Base-by-base conservation (phyloP, 2,113 vertebrate species). In the Nannospalax galili region DNA sequence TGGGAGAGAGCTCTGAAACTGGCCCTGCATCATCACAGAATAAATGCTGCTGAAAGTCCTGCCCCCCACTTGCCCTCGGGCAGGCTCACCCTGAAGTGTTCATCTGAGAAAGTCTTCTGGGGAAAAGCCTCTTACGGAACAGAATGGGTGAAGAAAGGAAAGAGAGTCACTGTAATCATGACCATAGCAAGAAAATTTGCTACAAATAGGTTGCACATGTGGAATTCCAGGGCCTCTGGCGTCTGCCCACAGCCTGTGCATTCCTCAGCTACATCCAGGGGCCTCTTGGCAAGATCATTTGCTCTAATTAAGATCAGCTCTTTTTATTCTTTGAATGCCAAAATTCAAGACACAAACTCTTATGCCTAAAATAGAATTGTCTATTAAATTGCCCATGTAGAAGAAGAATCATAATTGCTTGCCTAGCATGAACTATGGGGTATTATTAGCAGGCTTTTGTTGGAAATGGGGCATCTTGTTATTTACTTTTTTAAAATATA, bases 261-360 rank as follows among this genome's bases (percentile, higher is more conserved):
- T 58, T 42, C 62, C 91, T n/a, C 28, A 7, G 16, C 24, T 16
- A 91, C 12, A 48, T 84, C 69, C 65, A 14, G 32, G 19, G 45
- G 22, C 84, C 64, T 64, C 42, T 70, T 56, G n/a, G 48, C 48
- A 75, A 74, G 28, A 74, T 52, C 28, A 35, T 35, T 48, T 93
- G 40, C 30, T 85, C 42, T 94, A 69, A 32, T 73, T 87, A 84
- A 35, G 3, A 94, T 26, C 19, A 86, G 6, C 19, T 24, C 32
- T 69, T 87, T 58, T 9, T 69, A 56, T 78, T 52, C 62, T 80
- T 56, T 40, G 28, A 73, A n/a, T 94, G 35, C 58, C 75, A 80
- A 84, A 79, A 85, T 81, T 82, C 45, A 95, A 78, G 16, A 64
- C 72, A n/a, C 9, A 22, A 86, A 85, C 85, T 92, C 17, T 75